Percentiles rank a stretch among this genome's conserved stretches.
Conservation (phyloP, 2,888 invertebrate species). For the Bhutanitis thaidina region DNA sequence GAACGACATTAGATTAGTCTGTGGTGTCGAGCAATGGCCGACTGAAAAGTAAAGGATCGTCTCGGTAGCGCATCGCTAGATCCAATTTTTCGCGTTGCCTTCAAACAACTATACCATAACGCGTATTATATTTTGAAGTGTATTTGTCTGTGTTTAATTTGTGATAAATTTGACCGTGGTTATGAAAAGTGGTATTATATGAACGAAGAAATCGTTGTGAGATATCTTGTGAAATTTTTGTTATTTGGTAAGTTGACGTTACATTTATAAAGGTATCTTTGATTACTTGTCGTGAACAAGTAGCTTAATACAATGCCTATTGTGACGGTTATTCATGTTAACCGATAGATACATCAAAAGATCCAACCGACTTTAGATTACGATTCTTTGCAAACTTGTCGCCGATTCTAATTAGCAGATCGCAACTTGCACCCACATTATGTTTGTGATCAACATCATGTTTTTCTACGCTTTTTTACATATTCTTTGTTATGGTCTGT, state of each 20-base stretch:
- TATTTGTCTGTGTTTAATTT: constrained; percentile 38
- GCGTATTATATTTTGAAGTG: constrained; percentile 25
- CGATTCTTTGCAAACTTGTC: constrained; percentile 5
- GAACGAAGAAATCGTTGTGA: constrained; percentile 34
- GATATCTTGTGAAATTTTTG: constrained; percentile 49
- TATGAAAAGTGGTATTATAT: constrained; percentile 38
- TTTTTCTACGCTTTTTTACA: too few species aligned
- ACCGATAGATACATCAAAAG: constrained; percentile 16
- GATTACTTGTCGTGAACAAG: constrained; percentile 22
- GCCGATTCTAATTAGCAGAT: constrained; percentile 1
- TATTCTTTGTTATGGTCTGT: too few species aligned
- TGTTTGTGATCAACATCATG: background rate
- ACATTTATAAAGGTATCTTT: constrained; percentile 20
- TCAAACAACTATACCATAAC: constrained; percentile 31
- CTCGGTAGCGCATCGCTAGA: constrained; percentile 35
- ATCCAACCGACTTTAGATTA: background rate
- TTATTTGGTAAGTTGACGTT: constrained; percentile 57
- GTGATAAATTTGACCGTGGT: constrained; percentile 36
- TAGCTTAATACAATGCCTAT: constrained; percentile 25
- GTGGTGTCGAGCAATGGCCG: constrained; percentile 41
- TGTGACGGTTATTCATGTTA: constrained; percentile 22
- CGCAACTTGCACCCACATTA: background rate
- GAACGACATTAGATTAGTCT: constrained; percentile 18
- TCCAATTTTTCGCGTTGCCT: constrained; percentile 32
- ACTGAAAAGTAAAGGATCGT: constrained; percentile 33